phyloP scores from a whole-genome alignment of 2,113 vertebrate genomes.

The Triplophysa tibetana region DNA sequence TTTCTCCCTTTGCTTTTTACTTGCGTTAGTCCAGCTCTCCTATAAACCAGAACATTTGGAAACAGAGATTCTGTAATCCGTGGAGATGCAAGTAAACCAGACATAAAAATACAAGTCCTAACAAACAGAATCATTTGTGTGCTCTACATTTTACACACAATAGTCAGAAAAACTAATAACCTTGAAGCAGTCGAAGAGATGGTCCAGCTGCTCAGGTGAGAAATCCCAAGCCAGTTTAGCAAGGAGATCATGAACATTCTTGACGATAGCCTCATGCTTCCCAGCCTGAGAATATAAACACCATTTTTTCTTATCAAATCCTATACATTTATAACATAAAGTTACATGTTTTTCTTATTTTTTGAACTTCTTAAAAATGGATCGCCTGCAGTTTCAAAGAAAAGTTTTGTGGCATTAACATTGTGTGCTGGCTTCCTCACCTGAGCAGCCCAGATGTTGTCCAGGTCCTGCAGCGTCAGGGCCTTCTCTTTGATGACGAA shows the following conservation, averaged over 20 bases:
- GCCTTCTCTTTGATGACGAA: conserved; percentile 99
- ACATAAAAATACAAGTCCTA: neutral
- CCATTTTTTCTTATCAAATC: neutral
- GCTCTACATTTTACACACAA: neutral
- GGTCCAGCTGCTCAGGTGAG: conserved; percentile 98
- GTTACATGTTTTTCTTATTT: neutral
- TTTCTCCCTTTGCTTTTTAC: conserved; percentile 98
- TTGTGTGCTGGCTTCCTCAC: conserved; percentile 65
- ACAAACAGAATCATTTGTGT: neutral
- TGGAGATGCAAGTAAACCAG: neutral
- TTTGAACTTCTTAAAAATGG: too few species aligned
- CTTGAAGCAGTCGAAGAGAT: conserved; percentile 99
- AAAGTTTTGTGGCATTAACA: too few species aligned
- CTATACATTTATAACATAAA: neutral
- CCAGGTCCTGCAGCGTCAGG: conserved; percentile 95
- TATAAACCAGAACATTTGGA: conserved; percentile 58
- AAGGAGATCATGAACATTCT: conserved; percentile 97
- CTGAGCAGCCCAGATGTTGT: conserved; percentile 99
- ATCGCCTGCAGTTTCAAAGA: too few species aligned
- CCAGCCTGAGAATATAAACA: conserved; percentile 79
- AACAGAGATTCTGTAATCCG: neutral
- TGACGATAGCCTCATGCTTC: conserved; percentile 99
- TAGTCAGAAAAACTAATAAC: conserved; percentile 66
- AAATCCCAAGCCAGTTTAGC: conserved; percentile 99
- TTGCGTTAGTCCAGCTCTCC: conserved; percentile 99